These are phyloP conservation scores for Melitaea cinxia DNA, from an alignment of 1,140 invertebrate species.

Conservation along the genomic window DNA sequence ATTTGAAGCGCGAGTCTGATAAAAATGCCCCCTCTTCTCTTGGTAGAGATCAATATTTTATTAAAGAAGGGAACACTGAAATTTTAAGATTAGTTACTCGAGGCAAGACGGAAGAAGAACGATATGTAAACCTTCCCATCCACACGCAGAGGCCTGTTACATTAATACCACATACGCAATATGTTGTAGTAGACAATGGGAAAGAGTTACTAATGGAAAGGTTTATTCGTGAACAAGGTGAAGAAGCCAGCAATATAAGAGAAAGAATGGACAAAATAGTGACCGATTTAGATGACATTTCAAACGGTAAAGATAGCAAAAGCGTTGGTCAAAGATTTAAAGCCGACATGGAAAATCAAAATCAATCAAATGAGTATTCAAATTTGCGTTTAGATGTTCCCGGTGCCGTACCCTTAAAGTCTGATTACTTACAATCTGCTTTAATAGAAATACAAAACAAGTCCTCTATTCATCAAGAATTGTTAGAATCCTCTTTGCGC, in stretches of 20 bases:
- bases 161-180: slow-evolving; percentile 83
- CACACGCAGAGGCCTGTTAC: slow-evolving; percentile 78
- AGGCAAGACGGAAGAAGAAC: slow-evolving; percentile 85
- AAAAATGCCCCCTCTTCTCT: slow-evolving; percentile 63
- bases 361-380: slow-evolving; percentile 63
- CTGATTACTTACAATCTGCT: slow-evolving; percentile 71
- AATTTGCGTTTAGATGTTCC: slow-evolving; percentile 66
- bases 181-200: slow-evolving; percentile 85
- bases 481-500: slow-evolving; percentile 86
- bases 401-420: slow-evolving; percentile 65
- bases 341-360: slow-evolving; percentile 46
- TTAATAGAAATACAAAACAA: slow-evolving; percentile 77
- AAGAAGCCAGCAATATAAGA: slow-evolving; percentile 81
- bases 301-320: slow-evolving; percentile 60
- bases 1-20: slow-evolving; percentile 56
- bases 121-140: slow-evolving; percentile 83
- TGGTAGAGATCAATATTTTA: slow-evolving; percentile 87
- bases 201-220: slow-evolving; percentile 91
- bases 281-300: slow-evolving; percentile 70
- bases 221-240: slow-evolving; percentile 90
- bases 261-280: slow-evolving; percentile 83
- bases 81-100: slow-evolving; percentile 90
- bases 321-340: slow-evolving; percentile 52
- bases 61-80: slow-evolving; percentile 91
- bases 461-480: slow-evolving; percentile 75